Evolutionary conservation across 2,888 invertebrate genomes (phyloP).

Genomic region (Actias luna): DNA sequence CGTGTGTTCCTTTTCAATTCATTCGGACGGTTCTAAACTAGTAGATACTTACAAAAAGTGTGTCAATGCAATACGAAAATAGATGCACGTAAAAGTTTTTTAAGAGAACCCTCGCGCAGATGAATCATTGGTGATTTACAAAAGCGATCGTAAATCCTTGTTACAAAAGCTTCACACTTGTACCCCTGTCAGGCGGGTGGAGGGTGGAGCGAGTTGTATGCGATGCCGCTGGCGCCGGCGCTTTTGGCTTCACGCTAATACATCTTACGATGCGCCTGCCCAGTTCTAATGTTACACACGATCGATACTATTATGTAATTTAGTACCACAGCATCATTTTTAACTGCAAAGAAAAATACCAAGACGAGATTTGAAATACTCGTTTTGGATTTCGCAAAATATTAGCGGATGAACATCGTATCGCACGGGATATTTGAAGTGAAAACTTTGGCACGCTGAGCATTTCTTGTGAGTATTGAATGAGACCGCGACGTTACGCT

Average conservation of each 20-base stretch:
- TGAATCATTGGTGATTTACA: constrained; percentile 18
- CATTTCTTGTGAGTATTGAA: too few species aligned
- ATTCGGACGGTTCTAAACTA: too few species aligned
- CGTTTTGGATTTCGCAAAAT: too few species aligned
- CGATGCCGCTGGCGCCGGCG: constrained; percentile 54
- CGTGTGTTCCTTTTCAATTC: too few species aligned
- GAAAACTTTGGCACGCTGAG: too few species aligned
- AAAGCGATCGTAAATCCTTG: constrained; percentile 15
- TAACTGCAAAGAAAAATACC: background rate
- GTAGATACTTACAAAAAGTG: too few species aligned
- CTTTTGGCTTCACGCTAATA: constrained; percentile 40
- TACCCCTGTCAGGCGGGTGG: constrained; percentile 34
- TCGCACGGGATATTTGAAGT: too few species aligned
- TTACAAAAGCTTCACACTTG: constrained; percentile 17
- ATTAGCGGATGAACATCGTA: too few species aligned
- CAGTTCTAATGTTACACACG: background rate
- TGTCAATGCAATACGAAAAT: background rate
- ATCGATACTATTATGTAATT: background rate
- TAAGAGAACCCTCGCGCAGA: background rate
- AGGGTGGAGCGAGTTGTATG: constrained; percentile 20
- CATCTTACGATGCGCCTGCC: constrained; percentile 9
- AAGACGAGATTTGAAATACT: too few species aligned
- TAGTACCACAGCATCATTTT: background rate
- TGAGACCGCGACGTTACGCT: too few species aligned
- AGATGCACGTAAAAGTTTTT: background rate